Conservation (phyloP, 2,113 vertebrate genomes). For the Haemorhous mexicanus region DNA sequence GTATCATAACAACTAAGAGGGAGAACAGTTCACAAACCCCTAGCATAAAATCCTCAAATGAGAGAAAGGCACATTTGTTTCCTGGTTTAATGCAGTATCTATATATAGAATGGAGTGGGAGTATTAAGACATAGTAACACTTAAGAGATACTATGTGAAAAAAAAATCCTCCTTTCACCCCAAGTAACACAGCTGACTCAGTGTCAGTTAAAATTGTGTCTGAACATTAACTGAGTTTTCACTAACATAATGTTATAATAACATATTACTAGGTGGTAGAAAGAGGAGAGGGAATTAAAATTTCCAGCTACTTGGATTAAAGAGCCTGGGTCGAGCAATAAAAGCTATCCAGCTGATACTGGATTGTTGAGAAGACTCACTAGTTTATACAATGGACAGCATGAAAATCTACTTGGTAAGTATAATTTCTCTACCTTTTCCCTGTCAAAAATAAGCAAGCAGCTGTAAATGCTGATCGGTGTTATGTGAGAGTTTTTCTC, state of each 20-base stretch:
- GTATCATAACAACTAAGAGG: not conserved
- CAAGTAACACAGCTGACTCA: not conserved
- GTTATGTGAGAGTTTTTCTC: not conserved
- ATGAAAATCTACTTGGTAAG: not conserved
- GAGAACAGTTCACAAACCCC: not conserved
- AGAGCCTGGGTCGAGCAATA: not conserved
- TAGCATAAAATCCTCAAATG: not conserved
- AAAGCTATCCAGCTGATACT: not conserved
- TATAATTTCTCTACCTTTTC: not conserved
- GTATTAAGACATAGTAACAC: not conserved
- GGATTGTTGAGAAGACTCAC: not conserved
- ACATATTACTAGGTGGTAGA: not conserved
- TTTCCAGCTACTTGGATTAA: not conserved
- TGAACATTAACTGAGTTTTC: not conserved
- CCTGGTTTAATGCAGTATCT: not conserved
- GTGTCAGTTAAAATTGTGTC: not conserved
- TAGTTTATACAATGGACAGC: not conserved
- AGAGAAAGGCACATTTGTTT: not conserved
- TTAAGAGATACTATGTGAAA: not conserved
- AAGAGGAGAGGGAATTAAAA: not conserved
- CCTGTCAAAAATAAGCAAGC: not conserved
- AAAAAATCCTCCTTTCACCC: not conserved
- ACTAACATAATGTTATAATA: not conserved
- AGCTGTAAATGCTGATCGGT: not conserved
- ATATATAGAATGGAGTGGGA: not conserved